Evolutionary conservation across 2,113 vertebrate species (phyloP).

Genomic region (Excalfactoria chinensis): DNA sequence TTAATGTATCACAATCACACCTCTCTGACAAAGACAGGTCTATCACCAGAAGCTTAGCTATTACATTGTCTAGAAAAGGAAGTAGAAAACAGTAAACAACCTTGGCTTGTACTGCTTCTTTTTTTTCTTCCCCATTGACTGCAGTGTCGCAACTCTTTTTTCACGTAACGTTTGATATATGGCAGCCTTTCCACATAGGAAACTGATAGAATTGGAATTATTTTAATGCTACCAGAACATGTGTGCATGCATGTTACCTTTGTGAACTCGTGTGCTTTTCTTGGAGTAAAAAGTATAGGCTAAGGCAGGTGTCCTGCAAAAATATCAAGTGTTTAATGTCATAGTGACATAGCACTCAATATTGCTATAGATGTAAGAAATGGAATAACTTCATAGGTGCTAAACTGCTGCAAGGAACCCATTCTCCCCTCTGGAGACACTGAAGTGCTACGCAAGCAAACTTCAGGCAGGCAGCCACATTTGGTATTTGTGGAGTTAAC

Average conservation of each 20-base stretch:
- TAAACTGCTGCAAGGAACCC: neutral
- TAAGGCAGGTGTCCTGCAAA: neutral
- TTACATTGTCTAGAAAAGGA: neutral
- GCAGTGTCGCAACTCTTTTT: neutral
- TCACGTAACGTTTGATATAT: rapidly evolving
- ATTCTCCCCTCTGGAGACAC: neutral
- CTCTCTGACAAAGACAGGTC: neutral
- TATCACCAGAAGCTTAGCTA: neutral
- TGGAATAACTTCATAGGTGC: neutral
- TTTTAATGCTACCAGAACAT: neutral
- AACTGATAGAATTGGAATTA: neutral
- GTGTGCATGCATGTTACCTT: rapidly evolving
- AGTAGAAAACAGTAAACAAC: neutral
- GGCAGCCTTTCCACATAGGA: neutral
- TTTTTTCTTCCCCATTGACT: neutral
- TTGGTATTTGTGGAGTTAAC: constrained; percentile 77
- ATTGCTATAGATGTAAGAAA: neutral
- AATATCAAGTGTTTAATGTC: rapidly evolving
- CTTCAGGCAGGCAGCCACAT: neutral
- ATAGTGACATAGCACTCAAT: neutral
- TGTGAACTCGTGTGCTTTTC: neutral
- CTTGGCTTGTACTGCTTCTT: neutral
- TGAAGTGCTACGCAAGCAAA: neutral
- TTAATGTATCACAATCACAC: neutral
- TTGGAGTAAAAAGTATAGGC: neutral